Conservation (phyloP, 1,140 invertebrate species). For the Ridgeia piscesae region DNA sequence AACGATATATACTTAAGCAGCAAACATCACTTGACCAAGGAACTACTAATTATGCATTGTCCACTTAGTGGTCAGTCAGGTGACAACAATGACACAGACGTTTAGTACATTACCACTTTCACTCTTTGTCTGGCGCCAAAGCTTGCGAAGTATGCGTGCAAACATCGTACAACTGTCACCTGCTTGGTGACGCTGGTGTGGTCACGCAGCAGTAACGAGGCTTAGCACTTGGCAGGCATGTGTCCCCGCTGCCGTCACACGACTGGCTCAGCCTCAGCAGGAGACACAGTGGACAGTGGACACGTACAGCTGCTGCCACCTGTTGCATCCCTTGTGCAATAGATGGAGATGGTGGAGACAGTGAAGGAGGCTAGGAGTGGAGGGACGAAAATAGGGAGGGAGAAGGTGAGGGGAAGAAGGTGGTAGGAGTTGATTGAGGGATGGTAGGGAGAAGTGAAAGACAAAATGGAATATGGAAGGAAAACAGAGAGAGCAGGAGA, state of each 20-base stretch:
- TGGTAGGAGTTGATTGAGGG: too few relatives aligned
- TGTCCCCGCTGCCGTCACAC: background rate
- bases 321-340: background rate
- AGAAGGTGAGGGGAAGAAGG: too few relatives aligned
- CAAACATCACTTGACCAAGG: background rate
- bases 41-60: background rate
- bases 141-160: background rate
- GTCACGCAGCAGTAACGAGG: too few relatives aligned
- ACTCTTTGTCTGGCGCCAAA: background rate
- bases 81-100: background rate
- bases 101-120: background rate
- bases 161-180: background rate
- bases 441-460: too few relatives aligned
- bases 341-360: background rate
- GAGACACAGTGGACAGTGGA: background rate
- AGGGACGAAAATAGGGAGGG: too few relatives aligned
- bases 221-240: background rate
- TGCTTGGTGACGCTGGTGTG: background rate
- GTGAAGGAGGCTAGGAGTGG: too few relatives aligned
- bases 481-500: too few relatives aligned
- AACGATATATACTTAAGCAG: background rate
- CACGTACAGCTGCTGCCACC: background rate
- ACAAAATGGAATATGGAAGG: too few relatives aligned
- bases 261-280: background rate
- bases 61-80: background rate